These are phyloP conservation scores for Kradibia gibbosae DNA, from an alignment of 1,140 invertebrate species.

Conservation along the genomic window DNA sequence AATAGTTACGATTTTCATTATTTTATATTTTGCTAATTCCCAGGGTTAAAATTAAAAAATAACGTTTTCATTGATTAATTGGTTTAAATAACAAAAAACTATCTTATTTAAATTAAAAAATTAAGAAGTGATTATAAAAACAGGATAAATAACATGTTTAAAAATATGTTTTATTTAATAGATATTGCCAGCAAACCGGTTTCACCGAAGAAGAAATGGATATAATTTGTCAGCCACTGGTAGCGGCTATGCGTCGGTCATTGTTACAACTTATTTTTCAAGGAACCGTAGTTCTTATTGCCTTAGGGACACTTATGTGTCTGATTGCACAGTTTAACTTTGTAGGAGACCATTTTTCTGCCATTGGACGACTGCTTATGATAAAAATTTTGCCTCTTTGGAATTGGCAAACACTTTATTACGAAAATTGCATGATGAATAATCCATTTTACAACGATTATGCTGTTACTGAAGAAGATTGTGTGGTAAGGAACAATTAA, in stretches of 20 bases:
- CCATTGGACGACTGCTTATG: slow-evolving; percentile 76
- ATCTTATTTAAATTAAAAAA: not conserved
- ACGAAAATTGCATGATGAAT: slow-evolving; percentile 81
- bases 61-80: too few relatives aligned
- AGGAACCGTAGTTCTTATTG: slow-evolving; percentile 69
- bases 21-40: too few relatives aligned
- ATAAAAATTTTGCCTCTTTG: slow-evolving; percentile 82
- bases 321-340: slow-evolving; percentile 69
- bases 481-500: slow-evolving; percentile 69
- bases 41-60: too few relatives aligned
- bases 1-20: too few relatives aligned
- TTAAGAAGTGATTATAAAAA: not conserved
- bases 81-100: too few relatives aligned
- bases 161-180: slow-evolving; percentile 47
- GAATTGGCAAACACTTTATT: slow-evolving; percentile 87
- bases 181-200: slow-evolving; percentile 80
- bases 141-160: not conserved
- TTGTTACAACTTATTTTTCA: slow-evolving; percentile 75
- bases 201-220: slow-evolving; percentile 80
- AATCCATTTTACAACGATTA: slow-evolving; percentile 77
- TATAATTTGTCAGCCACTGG: slow-evolving; percentile 78
- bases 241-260: slow-evolving; percentile 75
- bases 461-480: slow-evolving; percentile 74
- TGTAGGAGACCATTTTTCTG: slow-evolving; percentile 75
- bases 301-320: slow-evolving; percentile 69